phyloP scores from a whole-genome alignment of 2,888 invertebrate genomes.

The Diachrysia chrysitis region DNA sequence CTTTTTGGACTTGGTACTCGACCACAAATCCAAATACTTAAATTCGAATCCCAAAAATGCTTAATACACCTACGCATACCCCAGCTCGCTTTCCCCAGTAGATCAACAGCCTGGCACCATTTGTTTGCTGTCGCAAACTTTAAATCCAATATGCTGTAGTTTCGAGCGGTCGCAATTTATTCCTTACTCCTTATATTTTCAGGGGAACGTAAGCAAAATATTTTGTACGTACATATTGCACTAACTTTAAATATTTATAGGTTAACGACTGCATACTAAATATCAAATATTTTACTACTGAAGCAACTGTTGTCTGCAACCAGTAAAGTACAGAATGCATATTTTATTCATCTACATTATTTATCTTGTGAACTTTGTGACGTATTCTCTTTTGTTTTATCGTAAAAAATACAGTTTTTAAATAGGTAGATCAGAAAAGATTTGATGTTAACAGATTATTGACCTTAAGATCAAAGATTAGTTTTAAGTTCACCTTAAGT shows the following conservation, averaged over 20 bases:
- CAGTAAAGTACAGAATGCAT: background rate
- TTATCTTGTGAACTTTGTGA: background rate
- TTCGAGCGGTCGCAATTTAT: conserved; percentile 25
- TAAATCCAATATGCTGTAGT: conserved; percentile 14
- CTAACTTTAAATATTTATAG: conserved; percentile 4
- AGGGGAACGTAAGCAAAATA: conserved; percentile 17
- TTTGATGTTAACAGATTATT: conserved; percentile 8
- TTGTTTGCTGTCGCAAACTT: conserved; percentile 11
- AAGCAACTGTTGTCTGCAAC: conserved; percentile 13
- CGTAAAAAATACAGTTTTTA: background rate
- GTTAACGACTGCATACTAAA: background rate
- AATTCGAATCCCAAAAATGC: background rate
- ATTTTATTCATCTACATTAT: background rate
- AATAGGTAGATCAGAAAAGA: too few species aligned
- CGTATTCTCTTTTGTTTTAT: background rate
- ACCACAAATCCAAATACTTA: background rate
- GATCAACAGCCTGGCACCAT: conserved; percentile 10
- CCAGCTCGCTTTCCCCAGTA: background rate
- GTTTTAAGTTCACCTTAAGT: too few species aligned
- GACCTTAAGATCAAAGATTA: background rate
- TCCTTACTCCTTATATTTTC: conserved; percentile 29
- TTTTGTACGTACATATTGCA: background rate
- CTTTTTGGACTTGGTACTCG: too few species aligned
- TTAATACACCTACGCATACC: background rate
- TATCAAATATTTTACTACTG: background rate